Conservation (phyloP, 2,888 invertebrate species). For the Cremastobaeus sp. region DNA sequence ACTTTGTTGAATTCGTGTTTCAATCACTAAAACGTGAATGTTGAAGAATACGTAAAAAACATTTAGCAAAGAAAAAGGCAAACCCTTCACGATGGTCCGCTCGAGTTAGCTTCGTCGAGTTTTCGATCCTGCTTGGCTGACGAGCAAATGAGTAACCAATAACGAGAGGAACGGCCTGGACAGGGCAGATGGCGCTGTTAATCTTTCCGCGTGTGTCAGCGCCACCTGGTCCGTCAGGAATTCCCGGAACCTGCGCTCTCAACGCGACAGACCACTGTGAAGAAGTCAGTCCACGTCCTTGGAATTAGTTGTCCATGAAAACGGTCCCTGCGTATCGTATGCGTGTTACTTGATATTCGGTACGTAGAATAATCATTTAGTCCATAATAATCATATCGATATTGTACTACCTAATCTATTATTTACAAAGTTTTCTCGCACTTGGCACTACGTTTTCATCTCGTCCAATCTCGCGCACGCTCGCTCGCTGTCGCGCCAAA, state of each 20-base stretch:
- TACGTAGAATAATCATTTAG: conserved; percentile 74
- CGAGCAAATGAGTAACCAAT: conserved; percentile 3
- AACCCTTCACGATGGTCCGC: conserved; percentile 35
- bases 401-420: conserved; percentile 77
- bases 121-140: conserved; percentile 13
- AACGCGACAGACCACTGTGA: conserved; percentile 29
- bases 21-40: conserved; percentile 71
- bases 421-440: conserved; percentile 74
- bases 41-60: conserved; percentile 56
- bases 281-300: conserved; percentile 53
- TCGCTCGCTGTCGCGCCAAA: conserved; percentile 6
- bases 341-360: conserved; percentile 71
- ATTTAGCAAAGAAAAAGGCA: conserved; percentile 46
- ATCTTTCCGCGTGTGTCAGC: neutral
- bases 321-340: conserved; percentile 67
- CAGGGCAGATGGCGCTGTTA: conserved; percentile 1
- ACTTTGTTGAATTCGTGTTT: conserved; percentile 50
- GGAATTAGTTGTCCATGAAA: conserved; percentile 59
- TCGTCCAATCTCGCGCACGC: conserved; percentile 8
- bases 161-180: neutral
- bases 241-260: neutral
- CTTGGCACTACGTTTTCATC: conserved; percentile 72
- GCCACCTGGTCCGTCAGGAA: neutral
- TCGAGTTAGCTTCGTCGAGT: conserved; percentile 23
- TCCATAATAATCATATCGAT: conserved; percentile 74